Percentiles rank a stretch among this genome's conserved stretches.
Conservation (phyloP, 2,113 vertebrate genomes). For the Numida meleagris region DNA sequence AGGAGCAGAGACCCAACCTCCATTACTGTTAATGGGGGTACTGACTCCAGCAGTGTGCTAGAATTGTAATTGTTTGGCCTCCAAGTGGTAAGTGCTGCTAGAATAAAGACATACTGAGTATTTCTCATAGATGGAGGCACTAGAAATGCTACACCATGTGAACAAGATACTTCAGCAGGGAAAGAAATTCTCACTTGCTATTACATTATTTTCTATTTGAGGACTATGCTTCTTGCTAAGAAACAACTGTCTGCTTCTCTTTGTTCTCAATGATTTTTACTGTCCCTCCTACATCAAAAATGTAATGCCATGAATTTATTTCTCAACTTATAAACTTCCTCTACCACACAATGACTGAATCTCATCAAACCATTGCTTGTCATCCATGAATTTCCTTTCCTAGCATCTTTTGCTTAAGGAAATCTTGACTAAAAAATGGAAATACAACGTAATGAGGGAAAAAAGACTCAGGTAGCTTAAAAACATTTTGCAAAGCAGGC, state of each 20-base stretch:
- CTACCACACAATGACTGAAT: not conserved
- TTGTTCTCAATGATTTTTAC: not conserved
- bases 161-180: not conserved
- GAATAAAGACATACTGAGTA: not conserved
- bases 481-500: not conserved
- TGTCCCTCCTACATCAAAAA: not conserved
- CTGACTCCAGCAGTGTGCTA: not conserved
- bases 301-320: not conserved
- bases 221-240: not conserved
- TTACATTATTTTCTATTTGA: not conserved
- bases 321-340: not conserved
- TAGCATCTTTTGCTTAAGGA: not conserved
- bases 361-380: not conserved
- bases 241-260: not conserved
- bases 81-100: not conserved
- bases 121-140: not conserved
- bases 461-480: not conserved
- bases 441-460: not conserved
- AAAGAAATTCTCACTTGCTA: not conserved
- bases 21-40: conserved; percentile 22
- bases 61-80: not conserved
- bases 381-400: not conserved
- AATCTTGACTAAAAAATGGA: not conserved
- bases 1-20: conserved; percentile 19
- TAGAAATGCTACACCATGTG: not conserved